Base-by-base conservation (phyloP, 2,113 vertebrate species). In the Neopipo cinnamomea region DNA sequence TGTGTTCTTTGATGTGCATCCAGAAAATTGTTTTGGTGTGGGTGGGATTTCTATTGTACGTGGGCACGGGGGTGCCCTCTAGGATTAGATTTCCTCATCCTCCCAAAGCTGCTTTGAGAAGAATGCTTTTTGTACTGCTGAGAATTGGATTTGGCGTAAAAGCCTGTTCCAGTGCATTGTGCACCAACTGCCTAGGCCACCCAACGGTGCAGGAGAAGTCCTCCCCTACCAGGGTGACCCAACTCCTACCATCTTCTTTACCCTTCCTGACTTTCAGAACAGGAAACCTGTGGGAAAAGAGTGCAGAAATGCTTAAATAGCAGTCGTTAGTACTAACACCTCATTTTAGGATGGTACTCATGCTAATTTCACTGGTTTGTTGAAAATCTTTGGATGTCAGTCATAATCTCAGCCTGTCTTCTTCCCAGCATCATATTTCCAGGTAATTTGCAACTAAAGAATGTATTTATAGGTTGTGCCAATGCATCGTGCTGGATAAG, bases 1-100 rank as follows among this genome's bases (percentile, higher is more conserved):
- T 53, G 22, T 35, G 56, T 86, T 78, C 92, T 94, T 77, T 94
- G 86, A 96, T 86, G 56, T 75, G 41, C 56, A 65, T 92, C 92
- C 93, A 89, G 86, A 89, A 96, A 94, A 91, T 89, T 74, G 49
- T 92, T 91, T 73, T 87, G 95, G 74, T 95, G 73, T 73, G 93
- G 86, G 83, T 95, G 83, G 91, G 76, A 78, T 96, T 85, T 89
- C 70, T 86, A 18, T 95, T 91, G 76, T 92, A n/a, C 25, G 4
- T 41, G 61, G 79, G 73, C 66, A 79, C 1, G 0, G 31, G 86
- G 58, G 28, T 89, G 93, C 55, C 47, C 88, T 89, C 82, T 88
- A 75, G 85, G 82, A 93, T 85, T 97, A 92, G 22, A 72, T 91
- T 93, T 95, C 73, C 53, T 96, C 83, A 84, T 95, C 62, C 73